Base-by-base conservation (phyloP, 2,888 invertebrate genomes). In the Hirtodrosophila histrioides region DNA sequence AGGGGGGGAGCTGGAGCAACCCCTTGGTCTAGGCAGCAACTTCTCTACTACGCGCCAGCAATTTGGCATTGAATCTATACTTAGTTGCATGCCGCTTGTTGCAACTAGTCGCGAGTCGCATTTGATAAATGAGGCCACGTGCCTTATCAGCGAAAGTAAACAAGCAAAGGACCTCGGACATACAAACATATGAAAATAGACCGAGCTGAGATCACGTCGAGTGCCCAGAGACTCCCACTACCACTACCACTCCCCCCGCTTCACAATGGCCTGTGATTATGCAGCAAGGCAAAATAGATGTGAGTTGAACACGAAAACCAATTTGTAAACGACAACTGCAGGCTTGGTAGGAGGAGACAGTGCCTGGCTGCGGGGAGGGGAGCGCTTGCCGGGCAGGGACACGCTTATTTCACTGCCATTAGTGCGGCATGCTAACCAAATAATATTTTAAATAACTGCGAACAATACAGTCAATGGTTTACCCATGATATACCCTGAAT, bases 91-190 rank as follows among this genome's bases (percentile, higher is more conserved):
- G 85, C 69, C 61, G 69, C 75, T 74, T 69, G 74, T 67, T 75
- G 78, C 76, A 78, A 78, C 82, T 77, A 75, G 79, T 75, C 63
- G 78, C 75, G 64, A 29, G 63, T 40, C 64, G 79, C 76, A 67
- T 58, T 84, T 89, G 88, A 89, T 87, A 90, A 90, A 89, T 88
- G 90, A 88, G 88, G 90, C 86, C 89, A 90, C 89, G 90, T 90
- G 90, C 85, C 89, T 89, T 89, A 90, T 90, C 90, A 75, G 69
- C 66, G 46, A 67, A 62, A 64, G 75, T 68, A 78, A 83, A 81
- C 83, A 83, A 85, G 75, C 82, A 62, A 69, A 64, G 57, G 51
- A 74, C 62, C 11, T 41, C 45, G 46, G 17, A 60, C 27, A 41
- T 23, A 35, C 29, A 46, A 7, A 33, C 35, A 40, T 55, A 56